Base-by-base conservation (phyloP, 2,797 vertebrate species). In the Lagocephalus sceleratus region DNA sequence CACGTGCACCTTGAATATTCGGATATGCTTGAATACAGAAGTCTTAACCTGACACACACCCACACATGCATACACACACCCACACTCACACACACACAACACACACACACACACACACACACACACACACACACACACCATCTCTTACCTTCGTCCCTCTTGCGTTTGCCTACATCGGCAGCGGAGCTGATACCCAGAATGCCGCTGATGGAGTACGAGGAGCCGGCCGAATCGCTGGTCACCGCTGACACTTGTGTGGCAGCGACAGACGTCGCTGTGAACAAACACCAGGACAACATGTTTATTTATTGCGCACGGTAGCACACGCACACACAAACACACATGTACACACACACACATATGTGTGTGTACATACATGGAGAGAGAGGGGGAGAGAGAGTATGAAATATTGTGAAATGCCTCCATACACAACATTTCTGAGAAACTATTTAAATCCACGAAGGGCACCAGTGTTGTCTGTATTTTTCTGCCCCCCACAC, bases 201-300 rank as follows among this genome's bases (percentile, higher is more conserved):
- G 68, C 96, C 96, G 1, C 96, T 99, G 85, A 99, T 99, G 76
- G 96, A 99, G 85, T 99, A 99, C 15, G 96, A 99, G 2, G 96
- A 98, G 74, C 96, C 96, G 0, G 96, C 94, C 0, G 96, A 93
- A 74, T 98, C 96, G 0, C 92, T 97, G 89, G 92, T 95, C 72
- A 95, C 95, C 0, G 93, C 94, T 0, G 96, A 95, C 80, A 95
- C 95, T 83, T 96, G 96, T 41, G 96, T 98, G 76, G 94, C 93
- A 0, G 95, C 94, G 54, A 95, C 95, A 0, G 96, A 95, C 54
- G 96, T 95, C 29, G 91, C 96, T 98, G 88, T 12, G 81, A 73
- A 73, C 43, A 78, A 59, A 86, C 25, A 44, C 71, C 40, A 45
- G 26, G 21, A 39, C 11, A 43, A 42, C 41, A 42, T 17, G 20